Evolutionary conservation across 2,113 vertebrate species (phyloP), one percentile per base, ranked within the genome.

Genomic region (Ceyx margarethae): DNA sequence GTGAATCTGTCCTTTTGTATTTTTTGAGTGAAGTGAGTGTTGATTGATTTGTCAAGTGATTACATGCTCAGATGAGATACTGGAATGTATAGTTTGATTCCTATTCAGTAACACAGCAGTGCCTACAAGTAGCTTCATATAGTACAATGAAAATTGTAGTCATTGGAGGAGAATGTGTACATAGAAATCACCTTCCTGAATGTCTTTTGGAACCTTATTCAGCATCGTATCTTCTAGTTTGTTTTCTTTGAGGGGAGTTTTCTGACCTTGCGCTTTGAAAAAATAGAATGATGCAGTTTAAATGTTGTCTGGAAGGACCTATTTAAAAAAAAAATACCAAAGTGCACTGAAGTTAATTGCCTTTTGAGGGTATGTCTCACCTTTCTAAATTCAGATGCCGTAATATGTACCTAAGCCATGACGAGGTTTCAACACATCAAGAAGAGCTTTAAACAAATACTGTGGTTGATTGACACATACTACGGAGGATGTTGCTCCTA

Each of bases 41-140:
- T 94, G 89, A 95, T 93, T 96, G 93, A 96, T 75, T 91, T 96
- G 93, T 93, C 85, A 69, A 95, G 91, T 95, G 94, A 94, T 96
- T 95, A 91, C 91, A 87, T 18, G 83, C 89, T 96, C 93, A 94
- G 83, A 87, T 95, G 95, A 90, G 82, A 78, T 67, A 91, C 71
- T 76, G 78, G 83, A 93, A 93, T 82, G 46, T 89, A 67, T 74
- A 76, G 74, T 77, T 75, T 90, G 83, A 89, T 95, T 95, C n/a
- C 19, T 93, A 85, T 91, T 89, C 85, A 83, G 81, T 58, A 26
- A 81, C 35, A 21, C 75, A 45, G 79, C 83, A 56, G 33, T 50
- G 68, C 82, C 65, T 77, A 46, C 81, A 48, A 37, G 7, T 23
- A 72, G 56, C 77, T 87, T 65, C 84, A 5, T 42, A 3, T 13